Percentiles rank a stretch among this genome's conserved stretches.
Conservation (phyloP, 2,113 vertebrate genomes). For the Ammodytes dubius region DNA sequence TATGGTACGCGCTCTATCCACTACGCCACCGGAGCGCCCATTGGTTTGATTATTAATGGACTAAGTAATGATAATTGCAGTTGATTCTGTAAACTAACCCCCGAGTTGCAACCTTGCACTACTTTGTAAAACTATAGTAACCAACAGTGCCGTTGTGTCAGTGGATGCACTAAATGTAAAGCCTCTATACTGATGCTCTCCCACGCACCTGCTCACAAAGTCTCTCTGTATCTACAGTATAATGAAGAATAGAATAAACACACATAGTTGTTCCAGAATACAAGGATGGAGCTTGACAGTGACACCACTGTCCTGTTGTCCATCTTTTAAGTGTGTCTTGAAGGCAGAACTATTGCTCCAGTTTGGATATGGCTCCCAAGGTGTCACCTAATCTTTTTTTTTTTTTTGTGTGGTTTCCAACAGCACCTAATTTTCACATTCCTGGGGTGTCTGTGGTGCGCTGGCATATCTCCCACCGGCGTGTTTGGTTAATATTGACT, state of each 20-base stretch:
- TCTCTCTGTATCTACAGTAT: neutral
- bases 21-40: too few relatives aligned
- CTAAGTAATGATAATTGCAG: neutral
- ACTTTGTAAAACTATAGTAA: neutral
- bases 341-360: neutral
- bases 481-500: constrained; percentile 80
- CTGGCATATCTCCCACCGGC: neutral
- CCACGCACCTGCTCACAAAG: neutral
- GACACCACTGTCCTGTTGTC: neutral
- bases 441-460: neutral
- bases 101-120: neutral
- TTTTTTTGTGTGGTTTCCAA: neutral
- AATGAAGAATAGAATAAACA: neutral
- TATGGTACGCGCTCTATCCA: too few relatives aligned
- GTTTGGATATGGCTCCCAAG: neutral
- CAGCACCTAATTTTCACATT: constrained; percentile 14
- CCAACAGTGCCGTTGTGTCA: neutral
- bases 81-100: neutral
- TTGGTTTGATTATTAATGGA: neutral
- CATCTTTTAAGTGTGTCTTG: neutral
- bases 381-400: neutral
- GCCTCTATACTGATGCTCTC: neutral
- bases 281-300: neutral
- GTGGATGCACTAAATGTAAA: neutral
- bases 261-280: neutral